Evolutionary conservation across 2,888 invertebrate species (phyloP).

Genomic region (Trichogramma dendrolimi): DNA sequence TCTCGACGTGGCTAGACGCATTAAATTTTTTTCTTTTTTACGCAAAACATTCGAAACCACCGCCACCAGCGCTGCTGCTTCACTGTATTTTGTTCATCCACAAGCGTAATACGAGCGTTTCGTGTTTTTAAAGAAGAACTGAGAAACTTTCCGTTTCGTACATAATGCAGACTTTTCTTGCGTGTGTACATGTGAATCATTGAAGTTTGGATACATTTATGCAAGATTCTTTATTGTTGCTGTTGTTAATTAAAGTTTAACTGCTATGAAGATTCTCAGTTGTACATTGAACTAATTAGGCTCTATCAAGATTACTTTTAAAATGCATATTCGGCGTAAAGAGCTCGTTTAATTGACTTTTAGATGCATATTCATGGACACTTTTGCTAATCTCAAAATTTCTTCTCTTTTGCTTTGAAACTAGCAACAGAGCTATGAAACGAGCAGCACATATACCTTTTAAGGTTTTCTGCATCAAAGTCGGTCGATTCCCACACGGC

Average conservation of each 20-base stretch:
- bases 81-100: constrained; percentile 14
- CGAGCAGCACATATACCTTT: constrained; percentile 1
- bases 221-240: too few relatives aligned
- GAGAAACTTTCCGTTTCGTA: constrained; percentile 13
- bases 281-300: too few relatives aligned
- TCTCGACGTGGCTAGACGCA: neutral
- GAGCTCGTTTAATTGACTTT: neutral
- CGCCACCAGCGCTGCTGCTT: neutral
- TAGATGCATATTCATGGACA: too few relatives aligned
- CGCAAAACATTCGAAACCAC: neutral
- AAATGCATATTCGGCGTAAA: constrained; percentile 3
- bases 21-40: neutral
- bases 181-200: too few relatives aligned
- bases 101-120: neutral
- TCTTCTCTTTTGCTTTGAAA: too few relatives aligned
- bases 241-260: too few relatives aligned
- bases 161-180: too few relatives aligned
- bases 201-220: too few relatives aligned
- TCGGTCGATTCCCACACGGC: constrained; percentile 26
- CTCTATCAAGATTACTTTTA: neutral
- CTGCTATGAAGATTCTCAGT: too few relatives aligned
- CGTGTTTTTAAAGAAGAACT: constrained; percentile 7
- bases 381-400: too few relatives aligned
- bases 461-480: constrained; percentile 18
- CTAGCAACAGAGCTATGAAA: too few relatives aligned